Evolutionary conservation across 2,888 invertebrate species (phyloP), one percentile per base, ranked within the genome.

Genomic region (Xanthia togata): DNA sequence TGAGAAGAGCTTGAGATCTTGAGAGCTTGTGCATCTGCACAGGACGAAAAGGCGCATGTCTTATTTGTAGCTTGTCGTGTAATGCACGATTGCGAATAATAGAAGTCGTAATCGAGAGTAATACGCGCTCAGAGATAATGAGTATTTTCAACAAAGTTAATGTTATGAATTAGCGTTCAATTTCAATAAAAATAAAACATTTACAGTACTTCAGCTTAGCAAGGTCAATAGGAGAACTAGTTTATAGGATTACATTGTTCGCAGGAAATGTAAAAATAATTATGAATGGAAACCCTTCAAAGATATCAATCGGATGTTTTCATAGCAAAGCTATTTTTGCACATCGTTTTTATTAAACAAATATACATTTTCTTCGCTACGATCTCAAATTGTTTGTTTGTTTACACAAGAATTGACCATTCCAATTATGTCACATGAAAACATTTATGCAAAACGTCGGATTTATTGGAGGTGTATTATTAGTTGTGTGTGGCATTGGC

Each of bases 341-440:
- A 59, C 63, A 23, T 38, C 26, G 72, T 17, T 76, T 71, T 80
- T 87, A 63, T 76, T 75, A 84, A 88, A 81, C 85, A 86, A 80
- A 73, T 79, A 78, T 38, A 55, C 73, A 64, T 38, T 67, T 84
- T 47, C 59, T 77, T 74, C 63, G 67, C 64, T 31, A 53, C 60
- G 72, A 60, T 53, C 60, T n/a, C 47, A 74, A 76, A 73, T 81
- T 90, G 89, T 90, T 89, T 92, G 87, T 91, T 92, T 92, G 89
- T 92, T 92, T 91, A 89, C 84, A 76, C 73, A 76, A 57, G 2
- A 77, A 76, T 70, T 78, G 72, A 80, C 83, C 80, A 90, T 91
- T 90, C 87, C 87, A 87, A 87, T 87, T 89, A 91, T 90, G 90
- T 88, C 82, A 84, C 76, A 71, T 76, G 81, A 85, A 89, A 89